phyloP scores from a whole-genome alignment of 1,140 invertebrate species.

The Drosophila bocki region DNA sequence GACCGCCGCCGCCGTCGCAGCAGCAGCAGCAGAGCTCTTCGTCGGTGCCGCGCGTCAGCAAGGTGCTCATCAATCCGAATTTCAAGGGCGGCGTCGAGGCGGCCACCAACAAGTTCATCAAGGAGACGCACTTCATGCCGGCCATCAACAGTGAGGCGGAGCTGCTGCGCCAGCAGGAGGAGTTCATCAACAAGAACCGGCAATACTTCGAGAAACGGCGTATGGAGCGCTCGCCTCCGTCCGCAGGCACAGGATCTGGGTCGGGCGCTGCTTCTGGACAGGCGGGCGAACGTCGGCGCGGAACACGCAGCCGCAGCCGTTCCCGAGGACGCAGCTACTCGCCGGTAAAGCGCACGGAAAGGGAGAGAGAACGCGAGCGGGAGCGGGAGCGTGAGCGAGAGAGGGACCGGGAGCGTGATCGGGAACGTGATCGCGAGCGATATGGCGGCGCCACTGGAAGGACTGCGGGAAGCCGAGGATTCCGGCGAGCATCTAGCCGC shows the following conservation, averaged over 20 bases:
- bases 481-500: constrained; percentile 54
- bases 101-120: constrained; percentile 83
- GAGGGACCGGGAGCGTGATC: constrained; percentile 67
- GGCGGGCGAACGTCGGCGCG: constrained; percentile 42
- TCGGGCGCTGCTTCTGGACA: constrained; percentile 23
- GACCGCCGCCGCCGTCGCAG: constrained; percentile 19
- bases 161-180: constrained; percentile 82
- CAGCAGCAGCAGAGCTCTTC: constrained; percentile 29
- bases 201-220: constrained; percentile 83
- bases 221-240: constrained; percentile 74
- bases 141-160: constrained; percentile 80
- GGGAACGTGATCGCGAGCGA: constrained; percentile 68
- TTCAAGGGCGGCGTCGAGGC: constrained; percentile 85
- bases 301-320: constrained; percentile 72
- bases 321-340: constrained; percentile 82
- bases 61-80: constrained; percentile 85
- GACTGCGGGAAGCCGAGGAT: constrained; percentile 34
- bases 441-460: constrained; percentile 36
- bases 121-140: constrained; percentile 83
- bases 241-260: constrained; percentile 21
- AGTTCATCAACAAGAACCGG: constrained; percentile 84
- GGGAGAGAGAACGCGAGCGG: constrained; percentile 59
- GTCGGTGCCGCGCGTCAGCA: constrained; percentile 66
- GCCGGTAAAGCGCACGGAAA: constrained; percentile 66
- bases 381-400: constrained; percentile 70